Percentiles rank a stretch among this genome's conserved stretches.
Conservation (phyloP, 2,113 vertebrate genomes). For the Sapajus apella region DNA sequence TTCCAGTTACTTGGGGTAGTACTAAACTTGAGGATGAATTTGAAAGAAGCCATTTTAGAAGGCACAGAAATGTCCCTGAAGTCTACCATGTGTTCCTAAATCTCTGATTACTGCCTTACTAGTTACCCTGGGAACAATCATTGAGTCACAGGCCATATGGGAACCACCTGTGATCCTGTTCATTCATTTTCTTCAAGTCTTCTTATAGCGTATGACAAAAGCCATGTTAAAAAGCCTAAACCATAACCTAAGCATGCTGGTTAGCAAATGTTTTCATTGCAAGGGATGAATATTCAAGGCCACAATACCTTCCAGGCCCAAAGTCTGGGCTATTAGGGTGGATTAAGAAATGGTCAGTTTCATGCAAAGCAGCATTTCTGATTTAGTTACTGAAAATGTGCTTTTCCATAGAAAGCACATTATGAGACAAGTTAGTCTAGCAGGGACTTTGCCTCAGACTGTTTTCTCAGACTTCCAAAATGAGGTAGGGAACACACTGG, state of each 20-base stretch:
- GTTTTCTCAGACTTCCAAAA: not conserved
- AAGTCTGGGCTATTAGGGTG: not conserved
- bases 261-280: slow-evolving; percentile 11
- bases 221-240: slow-evolving; percentile 49
- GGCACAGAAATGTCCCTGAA: not conserved
- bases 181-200: not conserved
- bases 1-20: not conserved
- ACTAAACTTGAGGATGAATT: not conserved
- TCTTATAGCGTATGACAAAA: not conserved
- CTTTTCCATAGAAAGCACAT: not conserved
- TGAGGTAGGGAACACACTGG: not conserved
- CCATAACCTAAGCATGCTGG: not conserved
- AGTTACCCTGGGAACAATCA: slow-evolving; percentile 11
- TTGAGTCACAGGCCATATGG: not conserved
- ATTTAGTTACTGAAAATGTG: not conserved
- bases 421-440: not conserved
- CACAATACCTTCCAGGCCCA: not conserved
- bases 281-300: not conserved
- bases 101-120: not conserved
- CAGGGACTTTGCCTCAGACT: not conserved
- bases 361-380: slow-evolving; percentile 4
- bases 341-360: not conserved
- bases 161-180: slow-evolving; percentile 1
- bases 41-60: not conserved
- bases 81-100: not conserved